Conservation (phyloP, 2,113 vertebrate genomes). For the Rhynchomys soricoides region DNA sequence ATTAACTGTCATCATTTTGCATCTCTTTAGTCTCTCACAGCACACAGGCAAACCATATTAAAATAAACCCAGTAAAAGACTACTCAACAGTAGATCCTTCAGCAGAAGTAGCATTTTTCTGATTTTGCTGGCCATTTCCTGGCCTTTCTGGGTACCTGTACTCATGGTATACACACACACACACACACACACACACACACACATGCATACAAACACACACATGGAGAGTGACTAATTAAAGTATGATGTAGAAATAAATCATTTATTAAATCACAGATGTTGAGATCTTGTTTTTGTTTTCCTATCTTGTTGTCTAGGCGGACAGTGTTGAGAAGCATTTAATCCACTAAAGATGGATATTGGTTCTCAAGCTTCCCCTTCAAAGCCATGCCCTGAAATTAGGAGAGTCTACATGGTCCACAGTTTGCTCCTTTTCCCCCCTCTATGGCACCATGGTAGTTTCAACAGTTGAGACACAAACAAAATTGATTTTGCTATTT, state of each 20-base stretch:
- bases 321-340: not conserved
- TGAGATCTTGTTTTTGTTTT: not conserved
- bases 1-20: not conserved
- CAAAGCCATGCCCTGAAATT: not conserved
- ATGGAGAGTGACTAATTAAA: no score
- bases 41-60: not conserved
- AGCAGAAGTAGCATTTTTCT: not conserved
- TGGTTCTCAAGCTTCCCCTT: not conserved
- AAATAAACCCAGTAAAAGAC: not conserved
- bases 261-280: not conserved
- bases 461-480: constrained; percentile 15
- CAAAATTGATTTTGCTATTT: constrained; percentile 28
- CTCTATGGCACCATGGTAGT: not conserved
- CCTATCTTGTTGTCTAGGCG: not conserved
- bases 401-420: not conserved
- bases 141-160: not conserved
- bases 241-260: no score
- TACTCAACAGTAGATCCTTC: not conserved
- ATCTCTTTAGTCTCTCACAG: not conserved
- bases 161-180: not conserved
- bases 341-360: not conserved
- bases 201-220: not conserved
- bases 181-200: not conserved
- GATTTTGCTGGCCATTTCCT: not conserved
- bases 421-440: not conserved